phyloP scores from a whole-genome alignment of 1,140 invertebrate genomes.

The Drosophila pectinifera region DNA sequence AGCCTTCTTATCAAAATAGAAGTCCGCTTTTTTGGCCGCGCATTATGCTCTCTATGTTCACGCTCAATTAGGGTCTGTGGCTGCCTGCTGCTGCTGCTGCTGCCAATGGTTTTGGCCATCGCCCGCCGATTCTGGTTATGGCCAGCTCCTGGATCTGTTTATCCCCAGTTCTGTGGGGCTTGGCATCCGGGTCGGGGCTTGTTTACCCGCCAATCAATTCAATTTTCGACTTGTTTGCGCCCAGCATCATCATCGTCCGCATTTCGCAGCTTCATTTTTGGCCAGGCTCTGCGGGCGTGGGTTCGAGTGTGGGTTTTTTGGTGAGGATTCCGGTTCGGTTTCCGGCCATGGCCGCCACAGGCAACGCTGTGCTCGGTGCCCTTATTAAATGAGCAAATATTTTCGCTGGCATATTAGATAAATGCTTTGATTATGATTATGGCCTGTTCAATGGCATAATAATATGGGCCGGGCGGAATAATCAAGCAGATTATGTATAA shows the following conservation, averaged over 20 bases:
- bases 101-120: conserved; percentile 14
- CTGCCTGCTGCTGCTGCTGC: conserved; percentile 10
- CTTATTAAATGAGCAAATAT: conserved; percentile 64
- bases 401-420: conserved; percentile 54
- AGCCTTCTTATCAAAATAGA: conserved; percentile 60
- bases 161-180: conserved; percentile 16
- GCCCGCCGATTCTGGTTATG: conserved; percentile 25
- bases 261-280: conserved; percentile 38
- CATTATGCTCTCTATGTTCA: conserved; percentile 62
- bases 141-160: conserved; percentile 21
- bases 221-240: conserved; percentile 64
- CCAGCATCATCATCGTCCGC: conserved; percentile 34
- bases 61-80: conserved; percentile 65
- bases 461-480: conserved; percentile 30
- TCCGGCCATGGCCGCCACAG: conserved; percentile 26
- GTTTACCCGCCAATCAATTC: conserved; percentile 65
- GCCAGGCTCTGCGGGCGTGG: neutral
- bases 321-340: conserved; percentile 14
- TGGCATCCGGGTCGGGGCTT: conserved; percentile 39
- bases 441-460: conserved; percentile 43
- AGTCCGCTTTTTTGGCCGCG: conserved; percentile 20
- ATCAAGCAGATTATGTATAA: conserved; percentile 22
- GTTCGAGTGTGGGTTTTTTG: neutral
- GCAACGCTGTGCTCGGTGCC: conserved; percentile 8
- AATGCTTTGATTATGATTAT: conserved; percentile 59